Percentiles rank a stretch among this genome's conserved stretches.
These are phyloP conservation scores for Leptoteleia sp. DNA, from an alignment of 1,140 invertebrate species.

Conservation along the genomic window DNA sequence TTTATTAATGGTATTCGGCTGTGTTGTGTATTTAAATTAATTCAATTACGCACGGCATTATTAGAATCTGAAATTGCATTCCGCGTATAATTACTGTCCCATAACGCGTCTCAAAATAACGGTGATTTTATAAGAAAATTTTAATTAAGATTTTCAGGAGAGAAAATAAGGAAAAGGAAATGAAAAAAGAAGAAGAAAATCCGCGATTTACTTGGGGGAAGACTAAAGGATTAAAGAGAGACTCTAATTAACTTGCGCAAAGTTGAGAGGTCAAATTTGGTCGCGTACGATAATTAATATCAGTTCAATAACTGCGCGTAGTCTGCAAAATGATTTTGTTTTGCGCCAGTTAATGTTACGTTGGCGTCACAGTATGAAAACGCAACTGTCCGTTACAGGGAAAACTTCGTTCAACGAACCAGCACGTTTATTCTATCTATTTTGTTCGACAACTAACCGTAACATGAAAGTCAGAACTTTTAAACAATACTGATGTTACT, in stretches of 20 bases:
- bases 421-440: constrained; percentile 6
- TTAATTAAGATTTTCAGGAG: too few species aligned
- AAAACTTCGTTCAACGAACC: constrained; percentile 4
- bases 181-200: neutral
- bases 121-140: neutral
- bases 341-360: constrained; percentile 19
- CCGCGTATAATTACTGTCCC: constrained; percentile 26
- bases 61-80: constrained; percentile 45
- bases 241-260: constrained; percentile 15
- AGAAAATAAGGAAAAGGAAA: too few species aligned
- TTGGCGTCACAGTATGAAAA: neutral
- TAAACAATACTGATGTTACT: constrained; percentile 29
- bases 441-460: neutral
- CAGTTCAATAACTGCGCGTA: constrained; percentile 8
- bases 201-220: too few species aligned
- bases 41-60: constrained; percentile 44
- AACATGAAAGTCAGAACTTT: constrained; percentile 23
- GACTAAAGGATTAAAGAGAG: too few species aligned
- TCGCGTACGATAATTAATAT: constrained; percentile 6
- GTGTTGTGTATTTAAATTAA: constrained; percentile 54
- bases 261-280: too few species aligned
- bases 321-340: constrained; percentile 28
- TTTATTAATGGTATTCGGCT: constrained; percentile 38
- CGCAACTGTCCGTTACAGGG: constrained; percentile 2
- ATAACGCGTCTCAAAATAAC: constrained; percentile 9